phyloP scores from a whole-genome alignment of 2,888 invertebrate species.

The Allacma fusca region DNA sequence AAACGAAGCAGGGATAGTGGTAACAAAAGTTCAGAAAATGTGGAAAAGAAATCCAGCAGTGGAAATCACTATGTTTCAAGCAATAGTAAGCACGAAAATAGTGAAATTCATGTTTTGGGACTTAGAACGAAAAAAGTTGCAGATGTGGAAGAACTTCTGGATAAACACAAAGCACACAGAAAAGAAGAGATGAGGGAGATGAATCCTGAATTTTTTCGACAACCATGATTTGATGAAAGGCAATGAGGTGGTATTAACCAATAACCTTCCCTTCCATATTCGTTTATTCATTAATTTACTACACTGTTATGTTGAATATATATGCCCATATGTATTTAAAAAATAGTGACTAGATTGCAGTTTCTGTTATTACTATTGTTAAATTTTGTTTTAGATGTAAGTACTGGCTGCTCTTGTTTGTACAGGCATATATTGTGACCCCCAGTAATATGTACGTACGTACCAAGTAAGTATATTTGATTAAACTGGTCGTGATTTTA shows the following conservation, averaged over 20 bases:
- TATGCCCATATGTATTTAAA: neutral
- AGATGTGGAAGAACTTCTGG: constrained; percentile 70
- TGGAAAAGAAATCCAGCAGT: neutral
- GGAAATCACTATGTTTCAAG: neutral
- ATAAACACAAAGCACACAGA: constrained; percentile 69
- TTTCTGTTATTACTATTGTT: neutral
- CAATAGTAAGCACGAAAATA: neutral
- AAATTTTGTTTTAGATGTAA: neutral
- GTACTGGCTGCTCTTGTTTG: too few relatives aligned
- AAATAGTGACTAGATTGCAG: neutral
- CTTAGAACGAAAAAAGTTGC: constrained; percentile 51
- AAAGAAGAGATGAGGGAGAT: constrained; percentile 70
- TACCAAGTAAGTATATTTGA: neutral
- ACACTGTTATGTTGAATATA: neutral
- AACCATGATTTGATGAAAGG: constrained; percentile 10
- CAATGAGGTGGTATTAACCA: neutral
- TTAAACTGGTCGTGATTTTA: neutral
- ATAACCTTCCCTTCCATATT: neutral
- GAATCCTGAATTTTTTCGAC: constrained; percentile 64
- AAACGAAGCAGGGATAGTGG: constrained; percentile 4
- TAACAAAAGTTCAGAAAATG: neutral
- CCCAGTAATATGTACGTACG: neutral
- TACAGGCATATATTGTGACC: too few relatives aligned
- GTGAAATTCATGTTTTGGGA: constrained; percentile 54
- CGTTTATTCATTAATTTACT: neutral